Evolutionary conservation across 2,888 invertebrate species (phyloP).

Genomic region (Galerucella nymphaeae): DNA sequence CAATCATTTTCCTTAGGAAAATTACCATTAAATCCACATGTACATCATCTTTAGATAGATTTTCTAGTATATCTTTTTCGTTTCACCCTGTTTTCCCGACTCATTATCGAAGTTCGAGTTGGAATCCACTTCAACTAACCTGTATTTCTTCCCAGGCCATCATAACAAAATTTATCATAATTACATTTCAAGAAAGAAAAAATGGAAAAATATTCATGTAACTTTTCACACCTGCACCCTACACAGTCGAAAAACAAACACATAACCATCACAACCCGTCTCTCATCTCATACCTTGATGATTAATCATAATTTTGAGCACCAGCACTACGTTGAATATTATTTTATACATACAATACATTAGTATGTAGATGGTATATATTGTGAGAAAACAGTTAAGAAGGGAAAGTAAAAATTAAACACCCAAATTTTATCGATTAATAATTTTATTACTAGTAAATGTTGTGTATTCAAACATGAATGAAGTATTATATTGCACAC

Average conservation of each 20-base stretch:
- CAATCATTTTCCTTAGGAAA: no score
- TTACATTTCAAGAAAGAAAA: neutral
- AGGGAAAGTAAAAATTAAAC: no score
- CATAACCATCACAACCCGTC: conserved; percentile 18
- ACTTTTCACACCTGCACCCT: conserved; percentile 32
- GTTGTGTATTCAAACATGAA: neutral
- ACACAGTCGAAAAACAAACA: conserved; percentile 31
- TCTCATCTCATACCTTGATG: neutral
- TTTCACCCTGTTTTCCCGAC: no score
- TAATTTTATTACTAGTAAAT: neutral
- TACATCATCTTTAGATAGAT: no score
- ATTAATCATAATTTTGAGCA: conserved; percentile 13
- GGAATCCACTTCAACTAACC: conserved; percentile 6
- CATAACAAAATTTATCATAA: conserved; percentile 11
- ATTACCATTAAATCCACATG: no score
- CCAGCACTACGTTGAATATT: neutral
- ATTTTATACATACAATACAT: neutral
- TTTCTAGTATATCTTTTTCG: no score
- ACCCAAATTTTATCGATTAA: neutral
- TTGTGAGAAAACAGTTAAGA: neutral
- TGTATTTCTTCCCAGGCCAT: conserved; percentile 11
- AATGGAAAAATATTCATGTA: neutral
- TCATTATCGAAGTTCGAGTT: no score
- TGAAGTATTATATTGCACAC: neutral
- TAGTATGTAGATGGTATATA: neutral